These are phyloP conservation scores for Paramisgurnus dabryanus DNA, from an alignment of 2,113 vertebrate species.

Conservation along the genomic window DNA sequence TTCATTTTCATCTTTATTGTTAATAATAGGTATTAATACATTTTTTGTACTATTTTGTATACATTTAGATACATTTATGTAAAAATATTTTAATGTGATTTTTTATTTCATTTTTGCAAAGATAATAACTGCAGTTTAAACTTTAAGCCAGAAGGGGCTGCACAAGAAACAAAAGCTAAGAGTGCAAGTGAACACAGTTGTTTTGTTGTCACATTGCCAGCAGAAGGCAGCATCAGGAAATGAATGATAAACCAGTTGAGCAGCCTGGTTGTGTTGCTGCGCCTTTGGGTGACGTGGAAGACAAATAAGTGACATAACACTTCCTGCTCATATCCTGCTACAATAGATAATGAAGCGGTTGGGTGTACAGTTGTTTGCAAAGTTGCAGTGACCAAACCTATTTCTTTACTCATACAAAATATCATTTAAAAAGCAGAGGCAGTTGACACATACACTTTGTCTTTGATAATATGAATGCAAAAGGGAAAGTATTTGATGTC, in stretches of 20 bases:
- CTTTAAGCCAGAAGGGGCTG: too few relatives aligned
- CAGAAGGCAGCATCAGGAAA: background rate
- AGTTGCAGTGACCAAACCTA: background rate
- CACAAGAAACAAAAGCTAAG: background rate
- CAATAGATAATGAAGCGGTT: background rate
- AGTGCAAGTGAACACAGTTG: background rate
- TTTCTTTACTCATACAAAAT: background rate
- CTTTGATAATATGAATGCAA: too few relatives aligned
- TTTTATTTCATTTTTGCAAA: too few relatives aligned
- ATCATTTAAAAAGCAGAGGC: background rate
- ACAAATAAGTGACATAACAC: slow-evolving; percentile 44
- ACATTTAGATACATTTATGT: too few relatives aligned
- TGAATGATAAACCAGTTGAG: background rate
- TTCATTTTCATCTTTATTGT: too few relatives aligned
- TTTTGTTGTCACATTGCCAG: background rate
- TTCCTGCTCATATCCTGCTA: slow-evolving; percentile 53
- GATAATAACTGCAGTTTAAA: too few relatives aligned
- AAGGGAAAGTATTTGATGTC: too few relatives aligned
- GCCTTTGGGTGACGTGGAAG: slow-evolving; percentile 11
- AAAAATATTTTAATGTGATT: too few relatives aligned
- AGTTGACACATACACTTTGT: too few relatives aligned
- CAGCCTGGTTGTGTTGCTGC: background rate
- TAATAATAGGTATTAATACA: too few relatives aligned
- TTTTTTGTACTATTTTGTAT: too few relatives aligned
- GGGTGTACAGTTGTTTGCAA: background rate